Evolutionary conservation across 2,797 vertebrate genomes (phyloP), one percentile per base, ranked within the genome.

Genomic region (Sebastiscus albofasciatus): DNA sequence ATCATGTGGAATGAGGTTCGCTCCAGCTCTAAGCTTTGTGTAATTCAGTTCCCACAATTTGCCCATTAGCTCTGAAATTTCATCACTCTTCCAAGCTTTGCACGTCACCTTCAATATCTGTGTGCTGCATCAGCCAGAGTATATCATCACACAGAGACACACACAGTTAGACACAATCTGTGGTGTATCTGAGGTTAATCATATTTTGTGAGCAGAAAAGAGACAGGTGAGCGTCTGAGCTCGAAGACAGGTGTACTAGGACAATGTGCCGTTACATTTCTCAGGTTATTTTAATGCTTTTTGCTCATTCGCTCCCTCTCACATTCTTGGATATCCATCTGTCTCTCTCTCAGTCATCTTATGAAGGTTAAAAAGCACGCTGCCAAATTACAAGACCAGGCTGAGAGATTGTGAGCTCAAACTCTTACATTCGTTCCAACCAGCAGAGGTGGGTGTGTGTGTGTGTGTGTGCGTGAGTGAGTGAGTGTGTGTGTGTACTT

Each of bases 321-420:
- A 56, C 67, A 82, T 90, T 81, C 54, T 74, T 84, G 62, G 64
- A 82, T 72, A 70, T 80, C 72, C 70, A 79, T 91, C 80, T 62
- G 72, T 82, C 59, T 81, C 62, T 81, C 62, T 66, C 61, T 79
- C 64, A 76, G 70, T 90, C 76, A 78, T 80, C 24, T 55, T 49
- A 58, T 82, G 79, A 79, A 86, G 79, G 49, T 90, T 86, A 78
- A 73, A 74, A 85, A 75, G 42, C 22, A 46, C 75, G 72, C 81
- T 87, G 91, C 84, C 90, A 94, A 93, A 95, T 95, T 95, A 94
- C 79, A 94, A 96, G 91, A 94, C 87, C 10, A 82, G 91, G 93
- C 80, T 74, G 81, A 95, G 90, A 94, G 92, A 93, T 86, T 87
- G 90, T 87, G 90, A 91, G 84, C 88, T 93, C 85, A 91, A 94